phyloP scores from a whole-genome alignment of 2,797 vertebrate species.

The Morelia viridis region DNA sequence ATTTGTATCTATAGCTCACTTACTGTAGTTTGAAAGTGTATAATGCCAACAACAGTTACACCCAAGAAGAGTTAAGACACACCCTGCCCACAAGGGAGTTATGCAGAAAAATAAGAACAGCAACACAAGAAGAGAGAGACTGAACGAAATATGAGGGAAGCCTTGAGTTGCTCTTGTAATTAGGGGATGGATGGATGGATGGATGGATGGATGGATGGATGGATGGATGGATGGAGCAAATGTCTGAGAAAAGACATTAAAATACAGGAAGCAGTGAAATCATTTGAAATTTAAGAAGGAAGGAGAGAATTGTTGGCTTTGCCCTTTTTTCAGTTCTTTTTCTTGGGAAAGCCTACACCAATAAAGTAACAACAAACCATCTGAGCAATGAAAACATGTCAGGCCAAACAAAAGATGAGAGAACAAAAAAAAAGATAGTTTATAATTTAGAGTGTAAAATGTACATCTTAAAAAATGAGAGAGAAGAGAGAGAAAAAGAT shows the following conservation, averaged over 20 bases:
- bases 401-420: not conserved
- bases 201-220: not conserved
- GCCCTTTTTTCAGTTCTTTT: not conserved
- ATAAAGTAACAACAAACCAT: not conserved
- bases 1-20: not conserved
- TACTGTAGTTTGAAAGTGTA: not conserved
- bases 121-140: too few relatives aligned
- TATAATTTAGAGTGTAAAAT: not conserved
- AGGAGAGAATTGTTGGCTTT: too few relatives aligned
- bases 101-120: not conserved
- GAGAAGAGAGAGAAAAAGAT: not conserved
- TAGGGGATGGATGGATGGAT: not conserved
- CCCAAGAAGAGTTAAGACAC: not conserved
- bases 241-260: not conserved
- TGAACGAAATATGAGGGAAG: not conserved
- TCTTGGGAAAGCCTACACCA: not conserved
- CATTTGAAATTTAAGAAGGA: too few relatives aligned
- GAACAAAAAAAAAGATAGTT: not conserved
- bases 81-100: not conserved
- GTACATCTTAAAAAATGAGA: not conserved
- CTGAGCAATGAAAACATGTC: not conserved
- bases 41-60: not conserved
- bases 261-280: not conserved
- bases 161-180: not conserved
- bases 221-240: not conserved